phyloP scores from a whole-genome alignment of 2,888 invertebrate species.

The Vanessa cardui region DNA sequence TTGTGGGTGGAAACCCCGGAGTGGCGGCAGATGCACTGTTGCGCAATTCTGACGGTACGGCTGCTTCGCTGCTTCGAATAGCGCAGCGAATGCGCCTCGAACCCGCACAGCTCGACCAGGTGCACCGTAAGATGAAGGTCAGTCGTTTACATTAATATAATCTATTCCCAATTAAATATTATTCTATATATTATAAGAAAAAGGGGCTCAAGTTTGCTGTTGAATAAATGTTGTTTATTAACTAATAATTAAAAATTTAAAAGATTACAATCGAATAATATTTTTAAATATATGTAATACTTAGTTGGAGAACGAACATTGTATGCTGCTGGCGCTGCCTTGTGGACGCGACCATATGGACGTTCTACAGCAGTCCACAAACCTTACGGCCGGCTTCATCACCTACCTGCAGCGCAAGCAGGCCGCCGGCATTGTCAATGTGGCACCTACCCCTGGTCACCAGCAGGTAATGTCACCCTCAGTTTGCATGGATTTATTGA shows the following conservation, averaged over 20 bases:
- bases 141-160: not conserved
- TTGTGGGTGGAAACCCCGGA: conserved; percentile 95
- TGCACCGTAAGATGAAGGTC: conserved; percentile 97
- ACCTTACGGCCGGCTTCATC: conserved; percentile 95
- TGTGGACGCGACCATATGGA: conserved; percentile 97
- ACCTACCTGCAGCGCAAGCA: conserved; percentile 98
- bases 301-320: conserved; percentile 97
- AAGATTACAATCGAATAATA: too few species aligned
- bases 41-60: conserved; percentile 90
- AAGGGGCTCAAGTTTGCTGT: too few species aligned
- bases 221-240: too few species aligned
- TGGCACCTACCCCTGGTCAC: conserved; percentile 94
- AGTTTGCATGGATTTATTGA: not conserved
- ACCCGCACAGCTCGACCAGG: conserved; percentile 97
- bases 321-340: conserved; percentile 96
- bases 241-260: too few species aligned
- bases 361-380: conserved; percentile 95
- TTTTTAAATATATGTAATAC: too few species aligned
- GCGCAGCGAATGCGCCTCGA: conserved; percentile 99
- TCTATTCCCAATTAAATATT: too few species aligned
- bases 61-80: conserved; percentile 94
- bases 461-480: conserved; percentile 65
- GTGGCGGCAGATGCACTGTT: conserved; percentile 95
- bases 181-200: too few species aligned
- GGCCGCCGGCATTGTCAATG: conserved; percentile 99